A percentile compares a stretch with the other conserved stretches of the same genome.
Evolutionary conservation across 2,888 invertebrate genomes (phyloP).

Genomic region (Perithous albicinctus): DNA sequence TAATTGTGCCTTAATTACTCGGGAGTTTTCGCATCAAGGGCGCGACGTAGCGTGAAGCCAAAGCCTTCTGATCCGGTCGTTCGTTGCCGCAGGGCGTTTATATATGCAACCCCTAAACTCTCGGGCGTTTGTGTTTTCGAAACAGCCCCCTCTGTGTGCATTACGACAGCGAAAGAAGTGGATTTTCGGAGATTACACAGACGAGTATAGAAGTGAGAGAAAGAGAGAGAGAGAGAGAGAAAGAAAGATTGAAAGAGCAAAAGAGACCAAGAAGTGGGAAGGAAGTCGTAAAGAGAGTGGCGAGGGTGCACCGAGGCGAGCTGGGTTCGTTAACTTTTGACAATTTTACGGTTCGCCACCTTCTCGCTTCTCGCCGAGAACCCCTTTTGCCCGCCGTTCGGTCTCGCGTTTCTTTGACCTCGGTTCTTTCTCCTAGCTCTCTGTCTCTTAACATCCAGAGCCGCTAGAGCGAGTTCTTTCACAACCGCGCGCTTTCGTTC

Average conservation of each 20-base stretch:
- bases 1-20: constrained; percentile 74
- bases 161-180: constrained; percentile 43
- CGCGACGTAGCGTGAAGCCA: constrained; percentile 7
- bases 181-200: constrained; percentile 24
- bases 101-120: constrained; percentile 43
- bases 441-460: background rate
- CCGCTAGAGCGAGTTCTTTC: constrained; percentile 24
- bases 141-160: constrained; percentile 25
- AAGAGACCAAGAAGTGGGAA: constrained; percentile 34
- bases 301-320: constrained; percentile 47
- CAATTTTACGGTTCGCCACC: constrained; percentile 69
- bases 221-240: constrained; percentile 9
- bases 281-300: constrained; percentile 61
- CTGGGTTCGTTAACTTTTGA: constrained; percentile 71
- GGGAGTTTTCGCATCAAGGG: constrained; percentile 16
- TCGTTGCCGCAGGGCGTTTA: constrained; percentile 36
- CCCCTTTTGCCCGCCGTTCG: constrained; percentile 46
- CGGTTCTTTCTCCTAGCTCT: constrained; percentile 22
- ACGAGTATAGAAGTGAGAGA: background rate
- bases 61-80: constrained; percentile 33
- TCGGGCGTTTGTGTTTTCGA: constrained; percentile 50
- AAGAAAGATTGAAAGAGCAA: constrained; percentile 1
- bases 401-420: constrained; percentile 55
- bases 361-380: constrained; percentile 48
- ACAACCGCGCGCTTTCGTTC: constrained; percentile 31